Base-by-base conservation (phyloP, 2,113 vertebrate genomes). In the Gobio gobio region DNA sequence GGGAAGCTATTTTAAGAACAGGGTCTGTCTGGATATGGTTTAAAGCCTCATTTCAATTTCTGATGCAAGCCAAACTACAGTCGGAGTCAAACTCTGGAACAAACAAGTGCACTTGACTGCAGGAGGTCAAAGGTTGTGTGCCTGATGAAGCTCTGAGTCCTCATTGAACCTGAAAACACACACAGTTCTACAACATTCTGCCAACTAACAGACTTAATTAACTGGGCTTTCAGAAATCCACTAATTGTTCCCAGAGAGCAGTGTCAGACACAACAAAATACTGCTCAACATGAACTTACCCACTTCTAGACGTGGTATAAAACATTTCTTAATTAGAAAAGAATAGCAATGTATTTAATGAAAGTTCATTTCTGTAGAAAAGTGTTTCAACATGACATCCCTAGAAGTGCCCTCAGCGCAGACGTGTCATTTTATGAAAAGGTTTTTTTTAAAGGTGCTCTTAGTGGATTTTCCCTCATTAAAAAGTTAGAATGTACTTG, bases 221-320 rank as follows among this genome's bases (percentile, higher is more conserved):
- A 79, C 56, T 61, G 58, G n/a, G 9, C 58, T 79, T 78, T 79
- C 36, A 20, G 58, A 80, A 80, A 64, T 47, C 78, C 16, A 20
- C 36, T 80, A 63, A 80, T 64, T 80, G 78, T 80, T 80, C 58
- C 78, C 58, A 47, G 78, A 80, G 78, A 79, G 56, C 77, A 26
- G 14, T 47, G 77, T 26, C 77, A 63, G 40, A 43, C 33, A 61
- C 20, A 78, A 78, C 77, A 18, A 29, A 10, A 63, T 10, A 64
- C 58, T 10, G 40, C 58, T 26, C n/a, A 26, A 26, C 58, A 79
- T 49, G 43, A 74, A 26, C 6, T 1, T 7, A 74, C 12, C 1
- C 5, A 49, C 6, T 49, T 49, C 22, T 74, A 49, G 43, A 47
- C 3, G 70, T 43, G 10, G 5, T 14, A 13, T 74, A 3, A 74